These are phyloP conservation scores for Muscicapa striata DNA, from an alignment of 2,797 vertebrate species.

Conservation along the genomic window DNA sequence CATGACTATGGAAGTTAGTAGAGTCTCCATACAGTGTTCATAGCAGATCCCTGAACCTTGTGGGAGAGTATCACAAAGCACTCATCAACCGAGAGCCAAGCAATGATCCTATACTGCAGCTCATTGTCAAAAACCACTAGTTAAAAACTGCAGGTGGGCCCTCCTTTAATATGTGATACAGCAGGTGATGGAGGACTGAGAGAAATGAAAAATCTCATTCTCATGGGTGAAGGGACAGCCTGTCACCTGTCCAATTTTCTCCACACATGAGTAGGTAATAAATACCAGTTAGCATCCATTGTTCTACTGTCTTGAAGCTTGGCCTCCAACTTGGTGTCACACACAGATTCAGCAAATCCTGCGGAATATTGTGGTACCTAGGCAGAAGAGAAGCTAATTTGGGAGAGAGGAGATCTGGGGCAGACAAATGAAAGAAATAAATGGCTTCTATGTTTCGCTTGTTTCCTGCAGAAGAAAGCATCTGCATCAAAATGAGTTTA, in stretches of 20 bases:
- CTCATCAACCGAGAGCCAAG: background rate
- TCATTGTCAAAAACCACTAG: background rate
- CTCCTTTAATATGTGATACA: background rate
- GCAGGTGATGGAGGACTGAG: background rate
- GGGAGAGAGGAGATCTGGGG: constrained; percentile 17
- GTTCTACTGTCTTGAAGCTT: constrained; percentile 12
- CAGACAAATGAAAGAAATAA: constrained; percentile 62
- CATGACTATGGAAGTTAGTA: background rate
- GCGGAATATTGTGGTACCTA: background rate
- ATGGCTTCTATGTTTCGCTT: constrained; percentile 23
- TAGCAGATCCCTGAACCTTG: background rate
- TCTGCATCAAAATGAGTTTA: constrained; percentile 65
- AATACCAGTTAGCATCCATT: constrained; percentile 48
- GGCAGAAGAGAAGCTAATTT: background rate
- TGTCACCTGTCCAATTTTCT: constrained; percentile 28
- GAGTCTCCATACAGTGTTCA: background rate
- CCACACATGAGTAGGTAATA: constrained; percentile 29
- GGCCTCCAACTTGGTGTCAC: constrained; percentile 30
- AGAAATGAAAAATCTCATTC: constrained; percentile 12
- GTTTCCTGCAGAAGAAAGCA: constrained; percentile 57
- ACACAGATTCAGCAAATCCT: background rate
- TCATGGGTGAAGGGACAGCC: constrained; percentile 31
- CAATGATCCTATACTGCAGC: background rate
- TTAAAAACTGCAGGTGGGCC: background rate
- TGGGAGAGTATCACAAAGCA: background rate